Evolutionary conservation across 2,797 vertebrate genomes (phyloP).

Genomic region (Neomorphus geoffroyi): DNA sequence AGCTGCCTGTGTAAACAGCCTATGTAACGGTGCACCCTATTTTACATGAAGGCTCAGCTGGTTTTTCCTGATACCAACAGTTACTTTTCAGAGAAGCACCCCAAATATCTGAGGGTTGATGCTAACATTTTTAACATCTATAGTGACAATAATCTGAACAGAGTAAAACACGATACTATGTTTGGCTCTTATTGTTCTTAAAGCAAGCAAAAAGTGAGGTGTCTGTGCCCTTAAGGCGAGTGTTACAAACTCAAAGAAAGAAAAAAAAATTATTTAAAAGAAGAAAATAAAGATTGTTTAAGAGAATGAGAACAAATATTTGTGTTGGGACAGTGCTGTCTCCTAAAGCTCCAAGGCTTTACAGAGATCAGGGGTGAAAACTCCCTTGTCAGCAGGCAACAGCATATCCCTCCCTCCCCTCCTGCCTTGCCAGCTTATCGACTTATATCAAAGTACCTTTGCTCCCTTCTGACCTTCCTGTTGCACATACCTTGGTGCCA

Average conservation of each 20-base stretch:
- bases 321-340: not conserved
- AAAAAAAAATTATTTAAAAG: constrained; percentile 10
- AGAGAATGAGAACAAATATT: constrained; percentile 42
- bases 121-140: accelerated
- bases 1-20: not conserved
- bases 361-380: constrained; percentile 41
- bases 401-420: not conserved
- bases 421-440: not conserved
- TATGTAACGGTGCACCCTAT: accelerated
- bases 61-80: not conserved
- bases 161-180: not conserved
- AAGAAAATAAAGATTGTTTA: constrained; percentile 16
- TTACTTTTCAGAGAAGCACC: not conserved
- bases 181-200: not conserved
- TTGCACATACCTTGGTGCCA: not conserved
- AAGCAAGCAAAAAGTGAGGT: not conserved
- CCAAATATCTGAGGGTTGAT: not conserved
- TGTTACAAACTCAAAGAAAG: not conserved
- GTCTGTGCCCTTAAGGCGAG: not conserved
- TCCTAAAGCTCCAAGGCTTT: not conserved
- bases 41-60: not conserved
- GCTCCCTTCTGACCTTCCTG: not conserved
- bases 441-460: not conserved
- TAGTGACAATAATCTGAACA: not conserved
- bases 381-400: constrained; percentile 10